phyloP scores from a whole-genome alignment of 2,797 vertebrate species.

The Parauchenoglanis ngamensis region DNA sequence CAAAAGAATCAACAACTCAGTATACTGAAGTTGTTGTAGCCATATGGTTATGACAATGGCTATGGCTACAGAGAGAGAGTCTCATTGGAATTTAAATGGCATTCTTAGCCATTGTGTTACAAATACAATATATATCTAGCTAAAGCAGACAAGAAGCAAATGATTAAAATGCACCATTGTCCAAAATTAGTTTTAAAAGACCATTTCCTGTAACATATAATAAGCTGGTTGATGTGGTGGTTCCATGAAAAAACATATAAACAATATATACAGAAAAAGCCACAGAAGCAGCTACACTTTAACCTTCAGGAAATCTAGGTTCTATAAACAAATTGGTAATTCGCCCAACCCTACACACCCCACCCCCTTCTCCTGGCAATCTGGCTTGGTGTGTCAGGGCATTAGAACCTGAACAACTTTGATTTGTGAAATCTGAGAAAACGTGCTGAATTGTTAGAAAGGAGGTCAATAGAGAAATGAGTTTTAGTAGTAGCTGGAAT shows the following conservation, averaged over 20 bases:
- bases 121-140: not conserved
- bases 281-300: not conserved
- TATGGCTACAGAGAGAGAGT: too few species aligned
- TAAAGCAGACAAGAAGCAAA: not conserved
- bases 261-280: not conserved
- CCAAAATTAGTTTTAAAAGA: not conserved
- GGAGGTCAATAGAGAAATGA: constrained; percentile 6
- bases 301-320: not conserved
- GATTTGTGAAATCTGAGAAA: not conserved
- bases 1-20: too few species aligned
- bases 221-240: not conserved
- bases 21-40: too few species aligned
- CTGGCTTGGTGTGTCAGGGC: not conserved
- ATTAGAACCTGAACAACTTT: not conserved
- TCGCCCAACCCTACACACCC: not conserved
- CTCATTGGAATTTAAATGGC: not conserved
- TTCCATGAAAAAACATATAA: not conserved
- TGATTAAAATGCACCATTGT: not conserved
- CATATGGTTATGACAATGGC: too few species aligned
- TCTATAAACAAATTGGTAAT: not conserved
- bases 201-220: not conserved
- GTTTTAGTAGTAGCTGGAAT: not conserved
- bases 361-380: not conserved
- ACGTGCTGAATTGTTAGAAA: not conserved
- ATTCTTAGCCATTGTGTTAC: not conserved